These are phyloP conservation scores for Adrianichthys oophorus DNA, from an alignment of 2,797 vertebrate genomes.

Conservation along the genomic window DNA sequence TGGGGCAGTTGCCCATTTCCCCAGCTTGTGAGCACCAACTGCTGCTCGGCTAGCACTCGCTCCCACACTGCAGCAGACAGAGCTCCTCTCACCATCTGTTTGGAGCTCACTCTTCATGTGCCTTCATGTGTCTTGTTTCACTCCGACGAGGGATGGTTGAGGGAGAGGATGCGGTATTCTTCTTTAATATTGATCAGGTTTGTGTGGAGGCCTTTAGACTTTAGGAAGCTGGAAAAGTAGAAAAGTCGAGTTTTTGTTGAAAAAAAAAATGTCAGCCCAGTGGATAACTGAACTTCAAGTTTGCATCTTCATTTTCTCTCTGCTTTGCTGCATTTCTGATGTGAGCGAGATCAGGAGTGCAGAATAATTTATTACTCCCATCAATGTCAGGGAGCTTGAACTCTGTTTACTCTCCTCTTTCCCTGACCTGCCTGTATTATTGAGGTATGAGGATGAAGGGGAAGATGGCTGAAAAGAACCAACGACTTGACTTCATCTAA, in stretches of 20 bases:
- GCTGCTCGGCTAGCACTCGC: slow-evolving; percentile 57
- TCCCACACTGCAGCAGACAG: slow-evolving; percentile 60
- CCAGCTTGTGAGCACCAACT: slow-evolving; percentile 60
- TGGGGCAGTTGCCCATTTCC: slow-evolving; percentile 71
- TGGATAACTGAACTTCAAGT: slow-evolving; percentile 13
- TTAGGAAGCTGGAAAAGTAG: slow-evolving; percentile 11
- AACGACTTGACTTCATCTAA: slow-evolving; percentile 4
- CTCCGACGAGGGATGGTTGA: slow-evolving; percentile 2
- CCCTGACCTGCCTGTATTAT: slow-evolving; percentile 40
- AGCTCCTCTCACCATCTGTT: slow-evolving; percentile 72
- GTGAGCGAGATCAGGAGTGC: slow-evolving; percentile 44
- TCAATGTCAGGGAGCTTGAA: slow-evolving; percentile 39
- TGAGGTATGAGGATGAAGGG: slow-evolving; percentile 33
- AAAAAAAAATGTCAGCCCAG: slow-evolving; percentile 18
- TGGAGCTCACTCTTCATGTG: slow-evolving; percentile 30
- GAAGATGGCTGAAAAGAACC: background rate
- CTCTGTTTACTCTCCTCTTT: slow-evolving; percentile 55
- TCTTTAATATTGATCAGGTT: slow-evolving; percentile 48
- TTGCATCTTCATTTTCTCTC: slow-evolving; percentile 36
- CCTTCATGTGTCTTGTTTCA: slow-evolving; percentile 31
- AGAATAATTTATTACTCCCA: slow-evolving; percentile 52
- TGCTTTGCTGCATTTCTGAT: slow-evolving; percentile 14
- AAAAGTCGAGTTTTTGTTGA: slow-evolving; percentile 10
- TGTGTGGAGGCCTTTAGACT: slow-evolving; percentile 7
- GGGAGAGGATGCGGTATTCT: slow-evolving; percentile 12